Evolutionary conservation across 1,140 invertebrate species (phyloP).

Genomic region (Drosophila lacteicornis): DNA sequence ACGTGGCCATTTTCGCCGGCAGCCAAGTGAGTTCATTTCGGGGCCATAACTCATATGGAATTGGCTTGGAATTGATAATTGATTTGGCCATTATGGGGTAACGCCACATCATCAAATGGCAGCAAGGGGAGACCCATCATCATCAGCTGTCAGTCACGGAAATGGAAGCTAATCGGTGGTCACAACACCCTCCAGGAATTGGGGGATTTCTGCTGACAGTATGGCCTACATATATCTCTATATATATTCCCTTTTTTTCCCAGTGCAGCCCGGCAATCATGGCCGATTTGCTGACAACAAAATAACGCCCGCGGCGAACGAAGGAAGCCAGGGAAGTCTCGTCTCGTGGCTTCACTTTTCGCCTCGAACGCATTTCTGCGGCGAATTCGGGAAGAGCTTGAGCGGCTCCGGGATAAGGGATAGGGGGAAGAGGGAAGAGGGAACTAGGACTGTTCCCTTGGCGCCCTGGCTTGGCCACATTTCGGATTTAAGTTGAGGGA

Average conservation of each 20-base stretch:
- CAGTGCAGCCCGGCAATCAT: slow-evolving; percentile 9
- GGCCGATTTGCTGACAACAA: slow-evolving; percentile 18
- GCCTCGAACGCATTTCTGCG: slow-evolving; percentile 54
- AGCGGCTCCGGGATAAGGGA: not conserved
- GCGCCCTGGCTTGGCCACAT: slow-evolving; percentile 5
- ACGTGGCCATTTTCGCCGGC: not conserved
- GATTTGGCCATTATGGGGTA: slow-evolving; percentile 34
- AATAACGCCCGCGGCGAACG: slow-evolving; percentile 15
- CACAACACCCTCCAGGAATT: not conserved
- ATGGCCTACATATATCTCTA: not conserved
- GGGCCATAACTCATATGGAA: slow-evolving; percentile 51
- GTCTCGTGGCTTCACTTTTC: slow-evolving; percentile 28
- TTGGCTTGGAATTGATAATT: slow-evolving; percentile 42
- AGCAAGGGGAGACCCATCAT: not conserved
- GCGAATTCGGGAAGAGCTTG: slow-evolving; percentile 61
- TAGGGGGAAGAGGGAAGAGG: too few relatives aligned
- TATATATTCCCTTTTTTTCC: not conserved
- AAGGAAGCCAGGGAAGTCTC: slow-evolving; percentile 8
- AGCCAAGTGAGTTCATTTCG: slow-evolving; percentile 46
- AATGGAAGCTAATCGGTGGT: slow-evolving; percentile 61
- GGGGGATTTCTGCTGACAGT: not conserved
- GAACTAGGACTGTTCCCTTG: not conserved
- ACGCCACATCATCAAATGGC: slow-evolving; percentile 5
- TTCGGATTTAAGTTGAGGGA: slow-evolving; percentile 28
- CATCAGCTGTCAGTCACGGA: slow-evolving; percentile 11